Evolutionary conservation across 53 echinoderm and acorn worm species (phyloP).

Genomic region (Paracentrotus lividus): DNA sequence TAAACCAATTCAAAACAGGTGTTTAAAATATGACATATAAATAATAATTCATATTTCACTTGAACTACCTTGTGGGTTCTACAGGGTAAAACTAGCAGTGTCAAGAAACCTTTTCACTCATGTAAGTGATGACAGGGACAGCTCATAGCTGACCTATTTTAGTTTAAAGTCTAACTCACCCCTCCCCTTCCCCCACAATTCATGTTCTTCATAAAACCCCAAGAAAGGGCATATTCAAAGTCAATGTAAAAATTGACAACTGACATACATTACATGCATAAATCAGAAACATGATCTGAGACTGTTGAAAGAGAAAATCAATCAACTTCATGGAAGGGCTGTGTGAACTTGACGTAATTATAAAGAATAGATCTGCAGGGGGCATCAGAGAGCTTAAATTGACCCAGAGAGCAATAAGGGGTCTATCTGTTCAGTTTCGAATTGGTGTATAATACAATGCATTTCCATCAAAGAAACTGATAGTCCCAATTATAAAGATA

Average conservation of each 20-base stretch:
- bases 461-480: not conserved
- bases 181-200: not conserved
- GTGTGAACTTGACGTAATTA: conserved; percentile 52
- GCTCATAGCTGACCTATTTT: conserved; percentile 23
- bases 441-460: conserved; percentile 22
- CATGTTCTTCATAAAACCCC: not conserved
- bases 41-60: not conserved
- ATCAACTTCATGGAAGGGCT: conserved; percentile 20
- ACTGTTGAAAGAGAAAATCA: conserved; percentile 14
- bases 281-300: conserved; percentile 41
- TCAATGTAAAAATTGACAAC: conserved; percentile 47
- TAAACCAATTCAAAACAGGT: not conserved
- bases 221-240: conserved; percentile 10
- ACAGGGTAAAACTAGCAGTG: not conserved
- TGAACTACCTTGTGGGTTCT: not conserved
- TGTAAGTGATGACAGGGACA: not conserved
- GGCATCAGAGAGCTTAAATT: conserved; percentile 47
- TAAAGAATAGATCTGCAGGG: conserved; percentile 45
- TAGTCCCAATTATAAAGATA: conserved; percentile 32
- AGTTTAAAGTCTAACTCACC: not conserved
- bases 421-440: conserved; percentile 34
- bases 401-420: conserved; percentile 20
- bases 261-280: conserved; percentile 9
- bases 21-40: not conserved
- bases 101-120: not conserved